These are phyloP conservation scores for Perca flavescens DNA, from an alignment of 2,113 vertebrate genomes.

Conservation along the genomic window DNA sequence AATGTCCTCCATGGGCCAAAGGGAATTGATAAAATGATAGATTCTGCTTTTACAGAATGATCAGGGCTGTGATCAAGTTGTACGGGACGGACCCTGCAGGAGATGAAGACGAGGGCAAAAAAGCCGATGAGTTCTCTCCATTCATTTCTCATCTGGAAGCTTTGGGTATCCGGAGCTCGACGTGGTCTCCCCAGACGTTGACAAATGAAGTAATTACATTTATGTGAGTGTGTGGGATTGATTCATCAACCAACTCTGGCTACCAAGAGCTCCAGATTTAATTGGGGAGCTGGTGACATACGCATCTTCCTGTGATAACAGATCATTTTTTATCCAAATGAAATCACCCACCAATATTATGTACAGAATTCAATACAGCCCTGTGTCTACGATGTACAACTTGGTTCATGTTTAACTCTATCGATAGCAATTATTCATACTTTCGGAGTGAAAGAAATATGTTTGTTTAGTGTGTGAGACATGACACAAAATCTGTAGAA, in stretches of 20 bases:
- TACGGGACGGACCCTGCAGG: constrained; percentile 7
- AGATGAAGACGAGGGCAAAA: constrained; percentile 43
- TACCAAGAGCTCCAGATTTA: constrained; percentile 62
- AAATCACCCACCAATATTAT: constrained; percentile 49
- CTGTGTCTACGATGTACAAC: constrained; percentile 7
- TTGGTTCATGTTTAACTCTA: not conserved
- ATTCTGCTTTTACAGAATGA: constrained; percentile 51
- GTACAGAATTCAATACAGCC: not conserved
- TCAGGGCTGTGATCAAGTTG: constrained; percentile 61
- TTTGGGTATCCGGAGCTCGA: constrained; percentile 32
- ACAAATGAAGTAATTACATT: constrained; percentile 83
- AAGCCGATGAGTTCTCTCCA: constrained; percentile 17
- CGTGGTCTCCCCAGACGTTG: constrained; percentile 67
- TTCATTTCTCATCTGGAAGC: constrained; percentile 30
- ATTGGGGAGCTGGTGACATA: constrained; percentile 66
- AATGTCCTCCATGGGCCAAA: constrained; percentile 48
- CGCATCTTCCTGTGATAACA: constrained; percentile 62
- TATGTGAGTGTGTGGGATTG: constrained; percentile 72
- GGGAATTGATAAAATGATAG: constrained; percentile 62
- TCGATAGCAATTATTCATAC: constrained; percentile 24
- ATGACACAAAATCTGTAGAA: constrained; percentile 7
- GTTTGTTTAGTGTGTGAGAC: not conserved
- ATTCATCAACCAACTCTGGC: constrained; percentile 67
- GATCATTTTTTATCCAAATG: constrained; percentile 62
- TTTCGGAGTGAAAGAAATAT: constrained; percentile 13